Evolutionary conservation across 2,888 invertebrate genomes (phyloP), one percentile per base, ranked within the genome.

Genomic region (Artemia sp.): DNA sequence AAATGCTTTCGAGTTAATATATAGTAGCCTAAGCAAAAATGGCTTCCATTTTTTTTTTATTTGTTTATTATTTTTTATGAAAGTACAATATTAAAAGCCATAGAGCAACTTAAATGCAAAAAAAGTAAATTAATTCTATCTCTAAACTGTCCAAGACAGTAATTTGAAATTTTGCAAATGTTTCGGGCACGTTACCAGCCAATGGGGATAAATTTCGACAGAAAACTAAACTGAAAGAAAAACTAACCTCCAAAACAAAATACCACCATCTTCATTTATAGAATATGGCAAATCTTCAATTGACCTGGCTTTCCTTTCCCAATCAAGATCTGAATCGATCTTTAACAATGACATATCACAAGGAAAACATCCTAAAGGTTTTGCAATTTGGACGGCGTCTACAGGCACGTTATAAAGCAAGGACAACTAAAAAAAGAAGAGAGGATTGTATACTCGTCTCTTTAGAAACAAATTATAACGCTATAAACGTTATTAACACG

Each of bases 181-280:
- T 38, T 38, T 38, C 38, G 38, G 38, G 38, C 38, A 38, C 38
- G 38, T 38, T 38, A 38, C 1, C 2, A 38, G 38, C 38, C 38
- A 38, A 38, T 38, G 4, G 38, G 38, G 5, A 3, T 38, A 38
- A 38, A 1, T 38, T 38, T 38, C 38, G 38, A 38, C 38, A 38
- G 6, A 38, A 38, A 38, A 38, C 38, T 38, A 38, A 38, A 38
- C 38, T 6, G 38, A 38, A 38, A 38, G 38, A 38, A 38, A 38
- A 38, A 70, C 73, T 71, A 77, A 87, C 87, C 84, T 86, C 79
- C 84, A 88, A 75, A 85, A 84, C 74, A 86, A 82, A 70, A 86
- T 81, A 74, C 81, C 80, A 67, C 86, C 86, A 77, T 84, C 83
- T 74, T 84, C 83, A 75, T 80, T 79, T 71, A 83, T 81, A 73